Base-by-base conservation (phyloP, 2,888 invertebrate species). In the Dilophus febrilis region DNA sequence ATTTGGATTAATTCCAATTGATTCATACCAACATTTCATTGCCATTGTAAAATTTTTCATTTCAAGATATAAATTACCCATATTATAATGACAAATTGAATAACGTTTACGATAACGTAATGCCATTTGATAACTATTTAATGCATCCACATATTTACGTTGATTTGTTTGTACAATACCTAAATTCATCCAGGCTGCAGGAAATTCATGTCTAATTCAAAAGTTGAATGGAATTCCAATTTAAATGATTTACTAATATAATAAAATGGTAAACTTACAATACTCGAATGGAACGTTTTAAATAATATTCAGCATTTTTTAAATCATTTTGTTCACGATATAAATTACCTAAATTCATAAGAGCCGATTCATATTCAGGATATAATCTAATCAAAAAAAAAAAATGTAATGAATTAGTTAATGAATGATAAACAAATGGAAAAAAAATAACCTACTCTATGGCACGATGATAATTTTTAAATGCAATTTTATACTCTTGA, bases 171-270 rank as follows among this genome's bases (percentile, higher is more conserved):
- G 70, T 26, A 92, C 85, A 49, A 95, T 94, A 13, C 94, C 95
- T 39, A 95, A 67, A 64, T 97, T 97, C 94, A 95, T 95, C 94
- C 94, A 97, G 0, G 94, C 95, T 0, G 91, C 83, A 2, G 94
- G 83, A 65, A 94, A 95, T 56, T 85, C 81, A 27, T 78, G 68
- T 51, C 86, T 84, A 35, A 29, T 36, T 26, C 31, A 31, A 19
- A 8, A 14, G 14, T 34, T 19, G 7, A 30, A 40, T 32, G n/a
- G 11, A 40, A 35, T 31, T 39, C 28, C n/a, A 16, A 33, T 10
- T 12, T 27, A 40, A 17, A 12, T 5, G 19, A 10, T n/a, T 14
- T 8, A 16, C 13, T 27, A 26, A 37, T 22, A 14, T 3, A 16
- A 34, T 18, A 18, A 6, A 10, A 29, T 37, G 13, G 16, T 13